Conservation (phyloP, 2,797 vertebrate genomes). For the Arrhamphus sclerolepis region DNA sequence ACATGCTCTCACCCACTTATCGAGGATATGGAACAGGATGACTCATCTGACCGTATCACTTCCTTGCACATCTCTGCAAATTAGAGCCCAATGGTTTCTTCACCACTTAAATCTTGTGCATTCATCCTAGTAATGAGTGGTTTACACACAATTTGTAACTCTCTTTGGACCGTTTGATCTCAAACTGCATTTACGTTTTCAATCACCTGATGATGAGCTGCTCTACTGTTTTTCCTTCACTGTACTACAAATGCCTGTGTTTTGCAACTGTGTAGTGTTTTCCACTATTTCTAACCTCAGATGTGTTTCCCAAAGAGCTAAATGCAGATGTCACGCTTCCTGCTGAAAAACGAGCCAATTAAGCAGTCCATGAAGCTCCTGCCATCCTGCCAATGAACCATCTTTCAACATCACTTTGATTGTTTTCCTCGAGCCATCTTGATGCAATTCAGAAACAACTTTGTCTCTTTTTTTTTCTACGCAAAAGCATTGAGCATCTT, state of each 20-base stretch:
- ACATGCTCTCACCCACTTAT: background rate
- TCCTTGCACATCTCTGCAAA: conserved; percentile 3
- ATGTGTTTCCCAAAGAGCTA: conserved; percentile 4
- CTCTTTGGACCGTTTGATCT: no score
- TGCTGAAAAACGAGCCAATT: background rate
- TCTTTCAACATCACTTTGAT: background rate
- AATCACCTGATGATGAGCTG: conserved; percentile 2
- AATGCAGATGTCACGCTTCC: conserved; percentile 1
- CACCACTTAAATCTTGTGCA: conserved; percentile 3
- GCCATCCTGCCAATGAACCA: background rate
- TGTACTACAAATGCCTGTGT: background rate
- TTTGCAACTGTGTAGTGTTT: background rate
- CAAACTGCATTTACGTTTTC: conserved; percentile 11
- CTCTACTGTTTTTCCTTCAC: conserved; percentile 4
- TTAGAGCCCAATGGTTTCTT: conserved; percentile 4
- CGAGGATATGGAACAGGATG: conserved; percentile 6
- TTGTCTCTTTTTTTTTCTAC: background rate
- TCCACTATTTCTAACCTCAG: background rate
- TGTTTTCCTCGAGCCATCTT: background rate
- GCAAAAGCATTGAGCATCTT: background rate
- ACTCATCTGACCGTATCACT: conserved; percentile 1
- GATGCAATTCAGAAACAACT: background rate
- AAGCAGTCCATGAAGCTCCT: conserved; percentile 1
- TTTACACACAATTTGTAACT: background rate
- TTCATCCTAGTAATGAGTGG: conserved; percentile 3